Percentiles rank a stretch among this genome's conserved stretches.
These are phyloP conservation scores for Pseudochaenichthys georgianus DNA, from an alignment of 2,797 vertebrate genomes.

Conservation along the genomic window DNA sequence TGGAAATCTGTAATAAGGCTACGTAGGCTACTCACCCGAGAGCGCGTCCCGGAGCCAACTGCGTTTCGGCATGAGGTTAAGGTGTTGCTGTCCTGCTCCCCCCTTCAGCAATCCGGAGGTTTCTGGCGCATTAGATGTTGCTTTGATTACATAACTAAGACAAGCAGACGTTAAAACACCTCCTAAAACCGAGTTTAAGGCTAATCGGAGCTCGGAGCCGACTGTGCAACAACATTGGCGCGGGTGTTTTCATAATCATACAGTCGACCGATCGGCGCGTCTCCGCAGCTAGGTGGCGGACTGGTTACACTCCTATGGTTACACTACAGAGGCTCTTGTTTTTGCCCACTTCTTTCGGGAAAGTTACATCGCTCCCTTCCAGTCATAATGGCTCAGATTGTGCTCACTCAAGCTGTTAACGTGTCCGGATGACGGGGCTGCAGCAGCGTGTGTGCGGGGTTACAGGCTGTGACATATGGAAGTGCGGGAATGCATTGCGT, in stretches of 20 bases:
- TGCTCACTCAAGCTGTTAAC: constrained; percentile 55
- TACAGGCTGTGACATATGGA: constrained; percentile 54
- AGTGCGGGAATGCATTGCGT: constrained; percentile 81
- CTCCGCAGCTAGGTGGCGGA: constrained; percentile 82
- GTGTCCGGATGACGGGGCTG: constrained; percentile 51
- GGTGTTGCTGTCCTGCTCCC: constrained; percentile 73
- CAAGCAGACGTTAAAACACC: constrained; percentile 72
- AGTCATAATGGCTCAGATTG: constrained; percentile 60
- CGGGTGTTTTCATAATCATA: constrained; percentile 83
- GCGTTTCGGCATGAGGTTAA: constrained; percentile 73
- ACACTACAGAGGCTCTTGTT: not conserved
- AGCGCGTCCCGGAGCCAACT: constrained; percentile 82
- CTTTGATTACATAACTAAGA: constrained; percentile 76
- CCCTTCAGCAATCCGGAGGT: constrained; percentile 61
- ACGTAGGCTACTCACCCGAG: constrained; percentile 83
- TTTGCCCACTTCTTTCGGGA: constrained; percentile 64
- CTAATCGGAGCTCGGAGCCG: constrained; percentile 66
- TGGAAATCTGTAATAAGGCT: constrained; percentile 78
- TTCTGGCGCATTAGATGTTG: constrained; percentile 70
- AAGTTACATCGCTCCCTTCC: constrained; percentile 76
- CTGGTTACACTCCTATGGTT: constrained; percentile 69
- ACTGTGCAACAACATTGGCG: constrained; percentile 81
- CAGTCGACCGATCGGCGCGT: constrained; percentile 73
- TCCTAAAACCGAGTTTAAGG: constrained; percentile 72
- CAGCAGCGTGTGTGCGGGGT: constrained; percentile 31